These are phyloP conservation scores for Papilio polyxenes DNA, from an alignment of 1,140 invertebrate species.

Conservation along the genomic window DNA sequence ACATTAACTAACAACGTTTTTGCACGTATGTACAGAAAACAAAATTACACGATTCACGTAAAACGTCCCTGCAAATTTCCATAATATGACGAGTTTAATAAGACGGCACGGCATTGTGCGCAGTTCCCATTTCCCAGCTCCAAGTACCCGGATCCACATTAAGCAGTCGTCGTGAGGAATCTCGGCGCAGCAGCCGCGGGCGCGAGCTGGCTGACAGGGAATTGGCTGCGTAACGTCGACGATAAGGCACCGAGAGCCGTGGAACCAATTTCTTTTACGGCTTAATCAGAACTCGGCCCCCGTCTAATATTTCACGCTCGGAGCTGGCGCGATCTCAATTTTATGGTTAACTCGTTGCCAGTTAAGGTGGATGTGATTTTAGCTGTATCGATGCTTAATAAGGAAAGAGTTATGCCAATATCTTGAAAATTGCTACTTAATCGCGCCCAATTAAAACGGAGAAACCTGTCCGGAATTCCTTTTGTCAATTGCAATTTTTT, in stretches of 20 bases:
- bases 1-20: background rate
- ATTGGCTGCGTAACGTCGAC: constrained; percentile 66
- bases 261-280: constrained; percentile 73
- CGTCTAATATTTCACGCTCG: constrained; percentile 55
- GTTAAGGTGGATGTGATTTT: constrained; percentile 35
- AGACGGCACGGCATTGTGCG: constrained; percentile 19
- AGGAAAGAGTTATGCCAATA: background rate
- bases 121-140: constrained; percentile 18
- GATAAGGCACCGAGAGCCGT: constrained; percentile 63
- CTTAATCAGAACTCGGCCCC: constrained; percentile 65
- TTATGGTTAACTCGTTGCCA: constrained; percentile 49
- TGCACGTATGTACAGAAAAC: background rate
- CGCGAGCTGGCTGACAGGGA: constrained; percentile 50
- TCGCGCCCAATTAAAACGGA: background rate
- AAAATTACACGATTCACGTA: constrained; percentile 28
- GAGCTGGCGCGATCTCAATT: constrained; percentile 50
- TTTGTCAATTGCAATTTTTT: background rate
- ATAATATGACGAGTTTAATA: constrained; percentile 32
- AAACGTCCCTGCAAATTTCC: constrained; percentile 15
- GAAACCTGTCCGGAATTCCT: background rate
- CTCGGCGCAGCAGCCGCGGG: constrained; percentile 44
- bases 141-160: constrained; percentile 18
- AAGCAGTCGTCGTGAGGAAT: constrained; percentile 42
- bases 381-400: constrained; percentile 32
- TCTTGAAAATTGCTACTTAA: background rate